These are phyloP conservation scores for Candoia aspera DNA, from an alignment of 2,113 vertebrate species.

Conservation along the genomic window DNA sequence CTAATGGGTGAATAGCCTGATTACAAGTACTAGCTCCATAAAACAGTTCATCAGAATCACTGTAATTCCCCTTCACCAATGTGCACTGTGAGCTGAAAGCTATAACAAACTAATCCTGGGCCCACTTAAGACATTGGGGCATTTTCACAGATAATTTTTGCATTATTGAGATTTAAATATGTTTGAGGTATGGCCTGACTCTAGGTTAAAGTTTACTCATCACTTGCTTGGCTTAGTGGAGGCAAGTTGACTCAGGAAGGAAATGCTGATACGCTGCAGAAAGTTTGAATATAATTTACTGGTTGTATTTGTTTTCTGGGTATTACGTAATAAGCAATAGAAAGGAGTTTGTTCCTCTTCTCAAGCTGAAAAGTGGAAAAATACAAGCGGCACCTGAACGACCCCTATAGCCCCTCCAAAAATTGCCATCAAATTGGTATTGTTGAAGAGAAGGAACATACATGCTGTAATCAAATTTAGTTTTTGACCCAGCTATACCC, in stretches of 20 bases:
- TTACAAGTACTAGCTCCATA: background rate
- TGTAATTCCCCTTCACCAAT: background rate
- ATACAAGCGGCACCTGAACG: background rate
- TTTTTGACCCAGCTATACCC: background rate
- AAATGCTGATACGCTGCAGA: background rate
- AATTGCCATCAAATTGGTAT: background rate
- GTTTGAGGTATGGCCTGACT: background rate
- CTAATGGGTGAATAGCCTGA: background rate
- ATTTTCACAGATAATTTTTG: background rate
- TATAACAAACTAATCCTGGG: background rate
- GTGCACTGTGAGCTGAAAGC: background rate
- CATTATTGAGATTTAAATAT: background rate
- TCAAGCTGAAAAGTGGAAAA: background rate
- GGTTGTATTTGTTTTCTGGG: background rate
- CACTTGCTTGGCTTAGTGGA: background rate
- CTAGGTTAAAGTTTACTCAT: background rate
- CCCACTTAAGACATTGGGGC: background rate
- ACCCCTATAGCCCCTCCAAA: background rate
- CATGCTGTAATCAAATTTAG: background rate
- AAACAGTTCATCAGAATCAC: background rate
- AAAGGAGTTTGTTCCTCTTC: background rate
- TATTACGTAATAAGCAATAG: background rate
- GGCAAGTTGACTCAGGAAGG: background rate
- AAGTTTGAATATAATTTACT: background rate
- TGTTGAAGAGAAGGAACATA: background rate